phyloP scores from a whole-genome alignment of 1,140 invertebrate genomes.

The Fopius arisanus region DNA sequence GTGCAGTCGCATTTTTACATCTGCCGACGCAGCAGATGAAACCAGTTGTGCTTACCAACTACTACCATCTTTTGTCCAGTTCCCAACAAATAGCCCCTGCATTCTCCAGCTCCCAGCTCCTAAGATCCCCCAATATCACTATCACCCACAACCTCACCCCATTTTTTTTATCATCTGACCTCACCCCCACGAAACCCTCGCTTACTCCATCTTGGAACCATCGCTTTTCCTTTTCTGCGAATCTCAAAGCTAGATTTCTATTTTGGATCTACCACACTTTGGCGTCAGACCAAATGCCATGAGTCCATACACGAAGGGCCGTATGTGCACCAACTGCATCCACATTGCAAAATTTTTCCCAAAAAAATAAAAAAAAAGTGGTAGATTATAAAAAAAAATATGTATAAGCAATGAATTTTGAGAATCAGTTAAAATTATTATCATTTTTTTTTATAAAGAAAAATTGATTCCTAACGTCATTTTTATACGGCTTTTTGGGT shows the following conservation, averaged over 20 bases:
- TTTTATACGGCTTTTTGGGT: no score
- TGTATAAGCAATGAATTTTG: no score
- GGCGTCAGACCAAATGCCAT: conserved; percentile 50
- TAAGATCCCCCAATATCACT: conserved; percentile 9
- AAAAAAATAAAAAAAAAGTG: background rate
- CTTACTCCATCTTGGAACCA: conserved; percentile 14
- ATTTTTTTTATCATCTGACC: background rate
- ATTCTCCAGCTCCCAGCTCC: background rate
- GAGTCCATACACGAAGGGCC: conserved; percentile 19
- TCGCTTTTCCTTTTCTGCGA: conserved; percentile 24
- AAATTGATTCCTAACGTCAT: no score
- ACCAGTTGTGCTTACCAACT: conserved; percentile 45
- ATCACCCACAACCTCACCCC: conserved; percentile 19
- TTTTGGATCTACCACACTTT: conserved; percentile 46
- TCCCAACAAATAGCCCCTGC: conserved; percentile 17
- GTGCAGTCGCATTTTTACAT: conserved; percentile 47
- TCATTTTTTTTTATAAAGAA: no score
- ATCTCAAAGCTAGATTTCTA: conserved; percentile 49
- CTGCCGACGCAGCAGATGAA: conserved; percentile 52
- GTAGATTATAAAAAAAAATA: no score
- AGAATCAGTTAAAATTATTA: no score
- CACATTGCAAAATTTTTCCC: background rate
- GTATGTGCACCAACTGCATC: conserved; percentile 16
- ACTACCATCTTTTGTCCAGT: conserved; percentile 50
- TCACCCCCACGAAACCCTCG: conserved; percentile 19